A percentile compares a stretch with the other conserved stretches of the same genome.
Conservation (phyloP, 2,797 vertebrate genomes). For the Myioborus miniatus region DNA sequence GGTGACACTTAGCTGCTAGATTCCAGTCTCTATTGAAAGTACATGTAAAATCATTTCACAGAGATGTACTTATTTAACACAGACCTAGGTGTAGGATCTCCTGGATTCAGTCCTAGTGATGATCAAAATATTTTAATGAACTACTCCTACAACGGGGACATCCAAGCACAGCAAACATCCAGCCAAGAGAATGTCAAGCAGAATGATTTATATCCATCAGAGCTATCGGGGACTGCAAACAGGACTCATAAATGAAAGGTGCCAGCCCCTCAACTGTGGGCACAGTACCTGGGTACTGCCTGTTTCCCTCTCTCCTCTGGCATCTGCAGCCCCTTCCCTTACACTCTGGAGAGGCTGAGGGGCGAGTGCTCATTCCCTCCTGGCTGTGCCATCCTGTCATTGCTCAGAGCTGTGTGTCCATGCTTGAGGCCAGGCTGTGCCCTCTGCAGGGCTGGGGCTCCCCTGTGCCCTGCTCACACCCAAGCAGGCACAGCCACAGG, state of each 20-base stretch:
- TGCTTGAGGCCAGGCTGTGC: background rate
- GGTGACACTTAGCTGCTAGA: background rate
- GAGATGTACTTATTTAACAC: background rate
- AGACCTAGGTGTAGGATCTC: background rate
- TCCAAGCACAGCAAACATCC: background rate
- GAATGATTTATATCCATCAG: background rate
- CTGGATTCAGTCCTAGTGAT: background rate
- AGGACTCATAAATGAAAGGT: background rate
- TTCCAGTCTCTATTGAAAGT: background rate
- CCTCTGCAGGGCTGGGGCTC: background rate
- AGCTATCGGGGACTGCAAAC: background rate
- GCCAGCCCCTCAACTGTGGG: rapidly evolving
- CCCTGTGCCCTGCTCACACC: rapidly evolving
- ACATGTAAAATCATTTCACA: background rate
- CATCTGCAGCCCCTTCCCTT: background rate
- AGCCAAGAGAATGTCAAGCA: background rate
- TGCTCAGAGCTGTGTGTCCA: rapidly evolving
- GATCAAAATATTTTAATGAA: background rate
- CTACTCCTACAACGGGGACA: background rate
- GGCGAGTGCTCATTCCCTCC: background rate
- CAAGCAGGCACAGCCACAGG: rapidly evolving
- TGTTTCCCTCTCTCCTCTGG: rapidly evolving
- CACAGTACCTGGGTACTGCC: background rate
- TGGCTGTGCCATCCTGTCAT: too few relatives aligned
- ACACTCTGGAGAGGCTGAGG: background rate